Conservation (phyloP, 2,888 invertebrate genomes). For the Lordiphosa fenestrarum region DNA sequence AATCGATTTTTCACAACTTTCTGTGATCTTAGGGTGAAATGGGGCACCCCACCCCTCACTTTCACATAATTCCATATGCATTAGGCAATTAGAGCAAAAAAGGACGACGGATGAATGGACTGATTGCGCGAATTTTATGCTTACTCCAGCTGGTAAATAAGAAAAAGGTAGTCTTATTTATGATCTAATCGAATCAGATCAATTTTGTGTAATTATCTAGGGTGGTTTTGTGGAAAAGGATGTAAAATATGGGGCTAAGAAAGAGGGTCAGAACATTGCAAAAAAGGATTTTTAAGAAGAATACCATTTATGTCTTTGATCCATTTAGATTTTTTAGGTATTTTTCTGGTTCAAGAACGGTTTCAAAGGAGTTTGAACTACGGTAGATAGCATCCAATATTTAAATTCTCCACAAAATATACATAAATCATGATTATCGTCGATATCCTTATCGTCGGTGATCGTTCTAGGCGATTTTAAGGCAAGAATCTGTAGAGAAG, state of each 20-base stretch:
- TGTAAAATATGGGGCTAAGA: conserved; percentile 27
- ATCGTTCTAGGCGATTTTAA: too few relatives aligned
- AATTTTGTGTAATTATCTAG: conserved; percentile 50
- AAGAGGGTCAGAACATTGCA: background rate
- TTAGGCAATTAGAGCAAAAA: conserved; percentile 55
- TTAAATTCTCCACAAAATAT: too few relatives aligned
- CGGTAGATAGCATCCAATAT: too few relatives aligned
- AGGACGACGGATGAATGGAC: conserved; percentile 1
- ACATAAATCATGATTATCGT: too few relatives aligned
- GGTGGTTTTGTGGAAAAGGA: conserved; percentile 23
- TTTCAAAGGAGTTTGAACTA: too few relatives aligned
- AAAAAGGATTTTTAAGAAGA: too few relatives aligned
- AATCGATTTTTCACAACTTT: conserved; percentile 43
- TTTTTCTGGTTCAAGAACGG: too few relatives aligned
- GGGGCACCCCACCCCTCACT: conserved; percentile 11
- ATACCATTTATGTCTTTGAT: too few relatives aligned
- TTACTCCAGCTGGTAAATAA: conserved; percentile 41
- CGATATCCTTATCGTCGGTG: too few relatives aligned
- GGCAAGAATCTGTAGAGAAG: too few relatives aligned
- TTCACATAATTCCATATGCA: conserved; percentile 51
- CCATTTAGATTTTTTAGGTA: too few relatives aligned
- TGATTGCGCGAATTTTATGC: conserved; percentile 2
- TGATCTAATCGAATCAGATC: conserved; percentile 55
- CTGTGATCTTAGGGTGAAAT: conserved; percentile 15
- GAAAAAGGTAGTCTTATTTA: conserved; percentile 17